These are phyloP conservation scores for Sebastiscus tertius DNA, from an alignment of 2,797 vertebrate species.

Conservation along the genomic window DNA sequence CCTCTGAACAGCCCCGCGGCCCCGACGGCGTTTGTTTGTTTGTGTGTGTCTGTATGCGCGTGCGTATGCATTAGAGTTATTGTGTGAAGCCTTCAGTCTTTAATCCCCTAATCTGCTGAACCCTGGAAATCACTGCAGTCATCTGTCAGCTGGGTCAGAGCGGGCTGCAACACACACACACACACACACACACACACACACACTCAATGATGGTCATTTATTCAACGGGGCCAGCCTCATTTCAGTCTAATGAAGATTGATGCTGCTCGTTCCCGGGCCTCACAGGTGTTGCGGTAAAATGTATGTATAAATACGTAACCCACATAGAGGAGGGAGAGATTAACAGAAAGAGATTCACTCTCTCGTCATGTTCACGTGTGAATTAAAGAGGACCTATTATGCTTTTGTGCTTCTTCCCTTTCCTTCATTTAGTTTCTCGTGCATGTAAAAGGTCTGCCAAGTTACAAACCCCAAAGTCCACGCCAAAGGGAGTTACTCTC, in stretches of 20 bases:
- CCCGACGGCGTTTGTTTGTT: slow-evolving; percentile 18
- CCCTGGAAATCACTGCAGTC: slow-evolving; percentile 82
- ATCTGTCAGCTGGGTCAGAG: slow-evolving; percentile 79
- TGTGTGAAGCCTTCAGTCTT: slow-evolving; percentile 78
- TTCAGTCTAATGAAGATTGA: slow-evolving; percentile 85
- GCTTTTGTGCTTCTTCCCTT: too few species aligned
- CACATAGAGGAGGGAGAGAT: slow-evolving; percentile 61
- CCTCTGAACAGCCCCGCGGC: slow-evolving; percentile 28
- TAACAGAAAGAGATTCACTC: slow-evolving; percentile 24
- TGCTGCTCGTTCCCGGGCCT: slow-evolving; percentile 70
- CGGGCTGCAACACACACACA: slow-evolving; percentile 32
- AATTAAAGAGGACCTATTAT: background rate
- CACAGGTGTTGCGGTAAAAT: slow-evolving; percentile 76
- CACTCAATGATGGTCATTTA: slow-evolving; percentile 77
- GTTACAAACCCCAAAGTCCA: too few species aligned
- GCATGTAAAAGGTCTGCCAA: too few species aligned
- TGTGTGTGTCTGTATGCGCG: slow-evolving; percentile 2
- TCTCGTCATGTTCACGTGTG: slow-evolving; percentile 17
- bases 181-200: slow-evolving; percentile 37
- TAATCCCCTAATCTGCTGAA: slow-evolving; percentile 87
- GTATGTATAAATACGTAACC: slow-evolving; percentile 75
- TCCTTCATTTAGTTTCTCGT: too few species aligned
- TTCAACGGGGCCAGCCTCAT: slow-evolving; percentile 81
- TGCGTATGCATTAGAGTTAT: slow-evolving; percentile 76
- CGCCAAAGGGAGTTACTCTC: too few species aligned